Evolutionary conservation across 92 coral and sea anemone species (phyloP), one percentile per base, ranked within the genome.

Genomic region (Epizoanthus rinbou): DNA sequence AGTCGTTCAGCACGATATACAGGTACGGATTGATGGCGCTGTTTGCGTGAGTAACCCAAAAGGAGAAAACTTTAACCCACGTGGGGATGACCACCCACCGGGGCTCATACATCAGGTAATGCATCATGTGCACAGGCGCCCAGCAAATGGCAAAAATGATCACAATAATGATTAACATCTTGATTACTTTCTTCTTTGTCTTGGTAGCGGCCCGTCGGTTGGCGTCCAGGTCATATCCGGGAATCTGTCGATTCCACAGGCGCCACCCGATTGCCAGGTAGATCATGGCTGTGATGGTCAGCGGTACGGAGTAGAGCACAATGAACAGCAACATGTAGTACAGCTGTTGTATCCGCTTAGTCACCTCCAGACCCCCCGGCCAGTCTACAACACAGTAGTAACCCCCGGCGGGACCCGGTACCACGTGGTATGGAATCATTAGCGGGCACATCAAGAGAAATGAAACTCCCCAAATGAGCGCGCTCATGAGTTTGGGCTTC

Each of bases 21-120:
- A 86, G 76, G 63, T 57, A 86, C 0, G 89, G 89, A 24, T 86
- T 86, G 33, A 86, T 73, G 14, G 85, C 86, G 50, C 89, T 86
- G 67, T 86, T 80, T 5, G 81, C 74, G 53, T 86, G 89, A 8
- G 81, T 78, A 31, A 86, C 4, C 86, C 86, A 86, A 56, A 52
- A 23, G 0, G 79, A 86, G n/a, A 86, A 52, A 0, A 72, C 22
- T 3, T 52, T 41, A 7, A 81, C 82, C 35, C 54, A 58, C 0
- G n/a, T 5, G 1, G 89, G 75, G 17, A 81, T 18, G 11, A 31
- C 50, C 7, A 8, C 3, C 39, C 39, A 52, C 21, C 72, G 75
- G 1, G 75, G 80, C 63, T 54, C 85, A 7, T 37, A 83, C 69
- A 73, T 83, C 35, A 47, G 66, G 53, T 47, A 87, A 66, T 87